phyloP scores from a whole-genome alignment of 2,888 invertebrate genomes.

The Atherix ibis region DNA sequence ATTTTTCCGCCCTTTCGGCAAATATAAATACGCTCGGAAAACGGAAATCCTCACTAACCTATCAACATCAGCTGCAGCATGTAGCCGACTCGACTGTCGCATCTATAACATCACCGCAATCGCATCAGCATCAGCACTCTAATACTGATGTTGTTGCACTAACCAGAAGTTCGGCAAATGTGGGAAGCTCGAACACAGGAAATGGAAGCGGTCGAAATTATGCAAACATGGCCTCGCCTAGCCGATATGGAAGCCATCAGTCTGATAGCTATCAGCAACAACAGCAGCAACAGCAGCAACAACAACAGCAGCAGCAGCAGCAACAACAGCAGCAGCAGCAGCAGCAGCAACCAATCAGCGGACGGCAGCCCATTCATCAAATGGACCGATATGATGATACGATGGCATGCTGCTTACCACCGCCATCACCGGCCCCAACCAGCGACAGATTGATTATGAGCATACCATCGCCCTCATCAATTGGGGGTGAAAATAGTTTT shows the following conservation, averaged over 20 bases:
- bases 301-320: constrained; percentile 3
- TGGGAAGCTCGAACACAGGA: constrained; percentile 4
- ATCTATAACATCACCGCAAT: constrained; percentile 10
- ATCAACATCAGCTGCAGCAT: constrained; percentile 19
- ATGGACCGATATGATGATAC: constrained; percentile 24
- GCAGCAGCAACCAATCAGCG: constrained; percentile 14
- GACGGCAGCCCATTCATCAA: constrained; percentile 17
- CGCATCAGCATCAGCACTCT: not conserved
- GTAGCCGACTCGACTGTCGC: constrained; percentile 11
- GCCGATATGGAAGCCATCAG: constrained; percentile 21
- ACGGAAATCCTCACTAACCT: constrained; percentile 21
- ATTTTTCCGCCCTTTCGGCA: not conserved
- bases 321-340: constrained; percentile 11
- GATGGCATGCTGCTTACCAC: constrained; percentile 23
- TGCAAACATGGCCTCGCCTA: constrained; percentile 14
- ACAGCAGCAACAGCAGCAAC: constrained; percentile 2
- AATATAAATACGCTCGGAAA: constrained; percentile 12
- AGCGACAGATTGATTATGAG: constrained; percentile 25
- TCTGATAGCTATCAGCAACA: constrained; percentile 1
- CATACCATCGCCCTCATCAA: constrained; percentile 14
- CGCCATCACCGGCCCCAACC: constrained; percentile 32
- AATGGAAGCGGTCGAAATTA: constrained; percentile 6
- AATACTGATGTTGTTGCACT: not conserved
- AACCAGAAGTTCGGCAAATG: not conserved
- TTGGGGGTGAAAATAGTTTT: not conserved